phyloP scores from a whole-genome alignment of 1,140 invertebrate genomes.

The Plectus sambesii region DNA sequence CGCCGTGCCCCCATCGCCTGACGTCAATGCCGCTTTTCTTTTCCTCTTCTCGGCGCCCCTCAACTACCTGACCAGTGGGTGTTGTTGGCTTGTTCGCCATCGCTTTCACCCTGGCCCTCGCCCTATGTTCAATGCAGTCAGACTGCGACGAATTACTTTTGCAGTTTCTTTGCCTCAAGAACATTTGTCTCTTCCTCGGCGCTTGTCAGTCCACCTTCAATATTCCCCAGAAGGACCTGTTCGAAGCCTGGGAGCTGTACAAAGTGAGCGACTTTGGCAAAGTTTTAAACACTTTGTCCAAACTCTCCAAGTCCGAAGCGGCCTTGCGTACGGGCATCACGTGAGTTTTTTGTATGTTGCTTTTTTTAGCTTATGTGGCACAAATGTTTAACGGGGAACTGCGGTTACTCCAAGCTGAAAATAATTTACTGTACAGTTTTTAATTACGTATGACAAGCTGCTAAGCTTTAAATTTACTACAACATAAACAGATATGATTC shows the following conservation, averaged over 20 bases:
- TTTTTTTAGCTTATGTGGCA: background rate
- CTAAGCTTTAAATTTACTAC: no score
- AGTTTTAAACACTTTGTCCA: conserved; percentile 31
- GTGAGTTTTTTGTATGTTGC: background rate
- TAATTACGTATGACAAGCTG: no score
- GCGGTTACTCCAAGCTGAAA: no score
- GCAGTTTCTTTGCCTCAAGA: conserved; percentile 83
- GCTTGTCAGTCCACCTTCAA: conserved; percentile 69
- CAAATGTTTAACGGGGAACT: no score
- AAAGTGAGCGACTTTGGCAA: conserved; percentile 79
- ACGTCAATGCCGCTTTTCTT: no score
- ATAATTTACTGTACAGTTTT: no score
- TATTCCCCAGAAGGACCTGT: conserved; percentile 70
- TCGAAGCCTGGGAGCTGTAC: conserved; percentile 80
- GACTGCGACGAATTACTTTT: conserved; percentile 40
- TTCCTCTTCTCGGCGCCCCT: no score
- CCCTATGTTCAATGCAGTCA: background rate
- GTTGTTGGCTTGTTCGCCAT: no score
- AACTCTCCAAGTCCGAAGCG: background rate
- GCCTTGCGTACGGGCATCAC: background rate
- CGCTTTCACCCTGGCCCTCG: no score
- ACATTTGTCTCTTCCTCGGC: conserved; percentile 78
- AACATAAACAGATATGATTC: no score
- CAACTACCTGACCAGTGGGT: no score
- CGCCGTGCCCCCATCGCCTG: no score